Percentiles rank a stretch among this genome's conserved stretches.
Evolutionary conservation across 1,140 invertebrate genomes (phyloP).

Genomic region (Pogonognathellus flavescens): DNA sequence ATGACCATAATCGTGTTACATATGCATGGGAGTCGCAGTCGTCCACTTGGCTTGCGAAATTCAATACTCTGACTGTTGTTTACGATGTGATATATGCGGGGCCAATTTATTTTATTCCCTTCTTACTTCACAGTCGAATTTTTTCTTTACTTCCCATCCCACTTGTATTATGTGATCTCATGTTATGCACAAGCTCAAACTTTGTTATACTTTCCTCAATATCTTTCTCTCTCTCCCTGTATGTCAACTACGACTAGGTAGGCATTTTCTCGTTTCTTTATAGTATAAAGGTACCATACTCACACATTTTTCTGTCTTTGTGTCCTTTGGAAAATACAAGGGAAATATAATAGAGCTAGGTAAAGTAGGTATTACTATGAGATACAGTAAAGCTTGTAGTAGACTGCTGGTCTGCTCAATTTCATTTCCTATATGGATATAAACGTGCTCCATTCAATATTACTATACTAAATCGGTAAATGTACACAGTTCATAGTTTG

Average conservation of each 20-base stretch:
- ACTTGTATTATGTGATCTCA: background rate
- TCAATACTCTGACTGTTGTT: conserved; percentile 54
- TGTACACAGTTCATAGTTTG: too few species aligned
- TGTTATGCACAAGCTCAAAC: background rate
- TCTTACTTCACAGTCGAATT: conserved; percentile 2
- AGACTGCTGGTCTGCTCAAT: background rate
- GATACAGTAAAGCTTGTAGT: background rate
- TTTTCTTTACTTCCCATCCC: background rate
- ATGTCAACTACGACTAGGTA: too few species aligned
- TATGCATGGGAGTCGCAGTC: conserved; percentile 48
- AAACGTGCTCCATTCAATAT: background rate
- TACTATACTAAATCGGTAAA: too few species aligned
- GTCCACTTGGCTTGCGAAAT: conserved; percentile 56
- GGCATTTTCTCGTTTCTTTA: too few species aligned
- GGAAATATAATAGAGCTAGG: too few species aligned
- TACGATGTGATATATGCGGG: conserved; percentile 55
- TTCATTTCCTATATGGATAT: background rate
- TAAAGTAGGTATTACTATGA: too few species aligned
- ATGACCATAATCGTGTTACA: conserved; percentile 61
- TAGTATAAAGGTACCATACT: too few species aligned
- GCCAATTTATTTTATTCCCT: conserved; percentile 59
- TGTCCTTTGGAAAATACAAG: too few species aligned
- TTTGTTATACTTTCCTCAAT: background rate
- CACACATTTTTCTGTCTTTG: too few species aligned
- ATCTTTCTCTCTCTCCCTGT: background rate